Conservation (phyloP, 2,888 invertebrate genomes). For the Cosmorhoe ocellata region DNA sequence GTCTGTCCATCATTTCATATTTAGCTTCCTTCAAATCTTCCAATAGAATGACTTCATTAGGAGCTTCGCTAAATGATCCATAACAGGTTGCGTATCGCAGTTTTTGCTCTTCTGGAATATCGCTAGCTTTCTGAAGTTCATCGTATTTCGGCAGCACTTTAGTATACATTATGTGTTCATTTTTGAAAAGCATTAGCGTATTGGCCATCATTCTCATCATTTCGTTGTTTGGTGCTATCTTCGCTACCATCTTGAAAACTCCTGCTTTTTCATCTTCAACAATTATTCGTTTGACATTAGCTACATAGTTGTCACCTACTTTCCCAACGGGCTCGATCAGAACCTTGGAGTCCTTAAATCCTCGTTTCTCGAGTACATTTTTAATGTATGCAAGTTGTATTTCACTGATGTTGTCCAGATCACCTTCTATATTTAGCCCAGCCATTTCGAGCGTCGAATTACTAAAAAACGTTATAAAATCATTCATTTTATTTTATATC, state of each 20-base stretch:
- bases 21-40: conserved; percentile 44
- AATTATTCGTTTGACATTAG: conserved; percentile 38
- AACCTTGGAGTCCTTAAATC: conserved; percentile 25
- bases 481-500: background rate
- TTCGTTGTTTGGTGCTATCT: conserved; percentile 41
- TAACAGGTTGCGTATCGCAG: conserved; percentile 45
- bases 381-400: conserved; percentile 26
- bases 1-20: conserved; percentile 42
- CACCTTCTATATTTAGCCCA: conserved; percentile 26
- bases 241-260: conserved; percentile 46
- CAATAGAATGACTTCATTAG: conserved; percentile 48
- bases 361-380: conserved; percentile 24
- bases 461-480: background rate
- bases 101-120: conserved; percentile 38
- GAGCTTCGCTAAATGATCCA: conserved; percentile 37
- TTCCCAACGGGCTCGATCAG: conserved; percentile 33
- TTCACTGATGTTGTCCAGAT: conserved; percentile 28
- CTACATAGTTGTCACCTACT: conserved; percentile 42
- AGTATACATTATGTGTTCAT: conserved; percentile 47
- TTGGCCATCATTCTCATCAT: conserved; percentile 25
- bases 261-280: conserved; percentile 33
- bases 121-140: conserved; percentile 37
- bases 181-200: conserved; percentile 36
- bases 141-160: conserved; percentile 43
- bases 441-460: conserved; percentile 20